Evolutionary conservation across 2,888 invertebrate species (phyloP).

Genomic region (Nephrocerus scutellatus): DNA sequence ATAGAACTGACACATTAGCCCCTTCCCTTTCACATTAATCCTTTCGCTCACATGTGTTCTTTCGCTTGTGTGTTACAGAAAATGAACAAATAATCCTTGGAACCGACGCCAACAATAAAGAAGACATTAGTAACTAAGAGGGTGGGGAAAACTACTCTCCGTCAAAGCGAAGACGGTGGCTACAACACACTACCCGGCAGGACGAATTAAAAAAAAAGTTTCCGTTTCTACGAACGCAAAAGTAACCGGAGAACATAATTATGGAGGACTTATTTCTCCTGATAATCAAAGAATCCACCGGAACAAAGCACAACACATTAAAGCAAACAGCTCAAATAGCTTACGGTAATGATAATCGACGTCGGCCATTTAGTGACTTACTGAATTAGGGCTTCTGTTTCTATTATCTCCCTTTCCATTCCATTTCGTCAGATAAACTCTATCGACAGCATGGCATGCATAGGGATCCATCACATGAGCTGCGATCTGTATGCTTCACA

Average conservation of each 20-base stretch:
- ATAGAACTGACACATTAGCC: too few relatives aligned
- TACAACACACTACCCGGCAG: neutral
- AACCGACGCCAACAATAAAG: slow-evolving; percentile 7
- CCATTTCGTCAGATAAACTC: slow-evolving; percentile 73
- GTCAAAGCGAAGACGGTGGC: slow-evolving; percentile 4
- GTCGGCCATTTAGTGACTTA: neutral
- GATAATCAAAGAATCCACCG: slow-evolving; percentile 76
- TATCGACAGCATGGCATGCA: slow-evolving; percentile 71
- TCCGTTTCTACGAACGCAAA: neutral
- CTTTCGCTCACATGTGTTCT: too few relatives aligned
- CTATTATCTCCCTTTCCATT: too few relatives aligned
- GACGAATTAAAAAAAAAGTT: slow-evolving; percentile 2
- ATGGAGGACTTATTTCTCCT: slow-evolving; percentile 86
- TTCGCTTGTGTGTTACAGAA: slow-evolving; percentile 12
- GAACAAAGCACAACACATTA: slow-evolving; percentile 64
- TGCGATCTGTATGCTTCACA: slow-evolving; percentile 75
- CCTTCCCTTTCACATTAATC: too few relatives aligned
- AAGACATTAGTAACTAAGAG: slow-evolving; percentile 14
- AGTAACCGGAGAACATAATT: too few relatives aligned
- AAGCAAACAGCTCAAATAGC: slow-evolving; percentile 82
- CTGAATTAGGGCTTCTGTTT: slow-evolving; percentile 16
- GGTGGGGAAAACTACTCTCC: slow-evolving; percentile 8
- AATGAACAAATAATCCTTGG: slow-evolving; percentile 21
- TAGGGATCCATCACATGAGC: slow-evolving; percentile 74
- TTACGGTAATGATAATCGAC: slow-evolving; percentile 56